A percentile compares a stretch with the other conserved stretches of the same genome.
Conservation (phyloP, 2,888 invertebrate species). For the Mesorhabditis sp. region DNA sequence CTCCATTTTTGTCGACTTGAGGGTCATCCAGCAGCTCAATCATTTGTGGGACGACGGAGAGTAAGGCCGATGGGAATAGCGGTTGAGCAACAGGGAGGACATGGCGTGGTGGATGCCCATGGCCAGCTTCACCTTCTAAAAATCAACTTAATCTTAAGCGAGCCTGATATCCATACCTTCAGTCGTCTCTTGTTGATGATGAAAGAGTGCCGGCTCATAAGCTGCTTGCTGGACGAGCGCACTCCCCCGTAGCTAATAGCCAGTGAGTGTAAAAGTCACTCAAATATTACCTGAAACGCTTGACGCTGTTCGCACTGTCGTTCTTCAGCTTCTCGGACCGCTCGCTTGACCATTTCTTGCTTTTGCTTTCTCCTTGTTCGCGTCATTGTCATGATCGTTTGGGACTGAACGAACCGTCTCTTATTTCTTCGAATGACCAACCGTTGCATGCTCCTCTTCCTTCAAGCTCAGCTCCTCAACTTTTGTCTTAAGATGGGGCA, state of each 20-base stretch:
- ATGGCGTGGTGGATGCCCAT: constrained; percentile 61
- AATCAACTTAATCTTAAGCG: background rate
- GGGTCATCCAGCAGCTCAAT: constrained; percentile 90
- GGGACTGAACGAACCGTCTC: constrained; percentile 42
- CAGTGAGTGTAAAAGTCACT: background rate
- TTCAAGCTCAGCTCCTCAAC: constrained; percentile 97
- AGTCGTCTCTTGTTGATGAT: constrained; percentile 59
- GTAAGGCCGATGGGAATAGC: constrained; percentile 90
- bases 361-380: constrained; percentile 98
- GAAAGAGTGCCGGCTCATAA: constrained; percentile 85
- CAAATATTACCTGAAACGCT: background rate
- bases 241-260: constrained; percentile 83
- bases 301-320: constrained; percentile 63
- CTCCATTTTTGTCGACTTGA: constrained; percentile 86
- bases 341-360: constrained; percentile 91
- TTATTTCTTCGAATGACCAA: constrained; percentile 26
- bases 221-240: constrained; percentile 92
- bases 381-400: constrained; percentile 80
- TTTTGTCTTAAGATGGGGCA: constrained; percentile 93
- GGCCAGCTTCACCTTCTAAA: constrained; percentile 40
- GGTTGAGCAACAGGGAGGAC: constrained; percentile 82
- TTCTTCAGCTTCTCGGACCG: constrained; percentile 89
- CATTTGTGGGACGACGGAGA: constrained; percentile 90
- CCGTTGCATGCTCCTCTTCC: constrained; percentile 74
- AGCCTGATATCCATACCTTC: constrained; percentile 23